These are phyloP conservation scores for Tachysurus vachellii DNA, from an alignment of 2,113 vertebrate species.

Conservation along the genomic window DNA sequence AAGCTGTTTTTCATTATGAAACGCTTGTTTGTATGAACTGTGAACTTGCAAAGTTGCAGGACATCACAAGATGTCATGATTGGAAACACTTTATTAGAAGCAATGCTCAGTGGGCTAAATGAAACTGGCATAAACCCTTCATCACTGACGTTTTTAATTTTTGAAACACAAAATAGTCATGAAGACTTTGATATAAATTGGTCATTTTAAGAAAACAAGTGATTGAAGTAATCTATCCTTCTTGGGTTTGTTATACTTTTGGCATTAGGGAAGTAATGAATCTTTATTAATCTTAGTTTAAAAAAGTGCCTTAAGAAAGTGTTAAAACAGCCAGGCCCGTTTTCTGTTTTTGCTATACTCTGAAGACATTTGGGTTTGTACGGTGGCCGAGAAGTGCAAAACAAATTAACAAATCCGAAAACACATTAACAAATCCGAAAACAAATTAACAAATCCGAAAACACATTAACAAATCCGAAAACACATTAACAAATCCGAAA, in stretches of 20 bases:
- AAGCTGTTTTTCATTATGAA: slow-evolving; percentile 5
- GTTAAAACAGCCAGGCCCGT: too few relatives aligned
- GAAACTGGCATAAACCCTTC: not conserved
- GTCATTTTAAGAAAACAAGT: not conserved
- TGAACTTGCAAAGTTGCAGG: too few relatives aligned
- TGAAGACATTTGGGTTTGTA: too few relatives aligned
- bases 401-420: too few relatives aligned
- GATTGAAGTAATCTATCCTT: not conserved
- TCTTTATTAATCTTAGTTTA: not conserved
- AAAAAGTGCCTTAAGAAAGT: too few relatives aligned
- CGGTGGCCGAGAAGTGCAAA: too few relatives aligned
- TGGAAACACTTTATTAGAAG: not conserved
- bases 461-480: too few relatives aligned
- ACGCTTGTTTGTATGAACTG: not conserved
- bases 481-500: too few relatives aligned
- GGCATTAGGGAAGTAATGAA: not conserved
- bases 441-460: too few relatives aligned
- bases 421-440: too few relatives aligned
- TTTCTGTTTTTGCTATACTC: too few relatives aligned
- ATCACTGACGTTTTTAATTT: not conserved
- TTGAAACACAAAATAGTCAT: not conserved
- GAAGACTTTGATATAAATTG: not conserved
- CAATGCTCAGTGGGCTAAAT: not conserved
- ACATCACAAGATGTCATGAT: slow-evolving; percentile 11
- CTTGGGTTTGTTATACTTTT: not conserved